Base-by-base conservation (phyloP, 1,140 invertebrate genomes). In the Octopus sinensis region DNA sequence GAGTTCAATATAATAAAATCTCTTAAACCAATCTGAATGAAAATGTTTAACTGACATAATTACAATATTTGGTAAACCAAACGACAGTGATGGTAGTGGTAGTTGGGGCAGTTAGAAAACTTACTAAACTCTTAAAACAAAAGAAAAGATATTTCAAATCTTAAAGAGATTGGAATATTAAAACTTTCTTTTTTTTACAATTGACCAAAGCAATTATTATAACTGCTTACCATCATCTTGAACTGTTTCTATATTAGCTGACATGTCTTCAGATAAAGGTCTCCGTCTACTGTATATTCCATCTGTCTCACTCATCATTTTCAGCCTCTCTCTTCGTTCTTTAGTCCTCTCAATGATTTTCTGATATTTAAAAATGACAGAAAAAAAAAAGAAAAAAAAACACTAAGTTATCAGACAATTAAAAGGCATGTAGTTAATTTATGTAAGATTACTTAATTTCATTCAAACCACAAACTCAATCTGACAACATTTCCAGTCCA, bases 271-370 rank as follows among this genome's bases (percentile, higher is more conserved):
- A 7, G 79, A 73, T 0, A 84, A 80, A 53, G 85, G 85, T 4
- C 82, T 83, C 4, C 83, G 82, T 77, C 89, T 88, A 30, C 87
- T 84, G 10, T 87, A 86, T 3, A 85, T 84, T 7, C 86, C 84
- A 76, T 88, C 87, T 30, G 88, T 87, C 23, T 86, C 86, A 17
- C 86, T 87, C 56, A 90, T 80, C 81, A 89, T 90, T 71, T 90
- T 86, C 52, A 91, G 79, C 77, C 85, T 83, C 62, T 90, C 90
- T 80, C 88, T 79, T 52, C 90, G 84, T 54, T 89, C 85, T 43
- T 89, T 75, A 5, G 90, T 89, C 56, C 88, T 82, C 79, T 90
- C 89, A 53, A 91, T 84, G 79, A 91, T 78, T 84, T 85, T 85
- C 90, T 91, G 78, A n/a, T 51, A 62, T 17, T 81, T 5, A 81